Conservation (phyloP, 2,888 invertebrate species). For the Dendrolimus pini region DNA sequence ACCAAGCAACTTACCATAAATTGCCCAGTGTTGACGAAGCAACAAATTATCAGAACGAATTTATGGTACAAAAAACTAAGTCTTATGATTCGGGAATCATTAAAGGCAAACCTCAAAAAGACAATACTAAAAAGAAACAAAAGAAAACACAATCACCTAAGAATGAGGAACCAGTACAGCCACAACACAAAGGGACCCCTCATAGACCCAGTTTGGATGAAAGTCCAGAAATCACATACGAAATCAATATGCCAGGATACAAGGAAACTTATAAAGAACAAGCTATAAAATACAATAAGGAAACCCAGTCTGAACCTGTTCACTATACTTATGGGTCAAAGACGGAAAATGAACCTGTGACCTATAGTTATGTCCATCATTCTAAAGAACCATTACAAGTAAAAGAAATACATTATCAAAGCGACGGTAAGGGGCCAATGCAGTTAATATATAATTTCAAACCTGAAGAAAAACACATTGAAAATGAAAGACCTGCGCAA, state of each 20-base stretch:
- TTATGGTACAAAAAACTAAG: constrained; percentile 42
- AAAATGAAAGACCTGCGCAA: constrained; percentile 17
- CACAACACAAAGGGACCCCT: constrained; percentile 31
- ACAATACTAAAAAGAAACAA: constrained; percentile 35
- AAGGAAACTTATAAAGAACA: constrained; percentile 59
- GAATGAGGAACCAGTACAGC: constrained; percentile 19
- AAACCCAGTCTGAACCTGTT: constrained; percentile 50
- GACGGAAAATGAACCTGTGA: constrained; percentile 43
- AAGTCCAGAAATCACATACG: constrained; percentile 51
- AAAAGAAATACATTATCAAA: constrained; percentile 37
- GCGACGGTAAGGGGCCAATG: constrained; percentile 36
- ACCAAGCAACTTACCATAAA: constrained; percentile 47
- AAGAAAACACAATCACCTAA: constrained; percentile 28
- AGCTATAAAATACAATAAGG: constrained; percentile 53
- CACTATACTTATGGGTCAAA: constrained; percentile 46
- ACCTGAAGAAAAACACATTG: constrained; percentile 28
- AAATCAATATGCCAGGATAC: constrained; percentile 55
- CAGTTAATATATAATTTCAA: constrained; percentile 43
- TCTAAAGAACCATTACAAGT: constrained; percentile 39
- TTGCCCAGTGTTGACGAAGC: constrained; percentile 34
- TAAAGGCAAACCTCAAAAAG: constrained; percentile 35
- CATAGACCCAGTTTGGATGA: constrained; percentile 37
- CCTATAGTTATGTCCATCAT: constrained; percentile 40
- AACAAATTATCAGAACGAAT: constrained; percentile 46
- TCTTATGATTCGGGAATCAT: constrained; percentile 36